phyloP scores from a whole-genome alignment of 2,113 vertebrate species.

The Apus apus region DNA sequence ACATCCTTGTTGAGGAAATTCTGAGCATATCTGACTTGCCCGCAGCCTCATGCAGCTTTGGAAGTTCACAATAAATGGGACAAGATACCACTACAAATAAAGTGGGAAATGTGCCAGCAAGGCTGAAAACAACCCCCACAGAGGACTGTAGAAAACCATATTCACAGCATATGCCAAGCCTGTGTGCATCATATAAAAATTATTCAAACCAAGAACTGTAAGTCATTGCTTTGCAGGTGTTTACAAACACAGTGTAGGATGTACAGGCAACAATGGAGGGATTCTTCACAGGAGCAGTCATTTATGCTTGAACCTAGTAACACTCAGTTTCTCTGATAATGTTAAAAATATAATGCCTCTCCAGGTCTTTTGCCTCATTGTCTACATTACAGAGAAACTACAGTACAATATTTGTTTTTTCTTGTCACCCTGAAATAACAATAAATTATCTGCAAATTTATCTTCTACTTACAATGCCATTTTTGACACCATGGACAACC shows the following conservation, averaged over 20 bases:
- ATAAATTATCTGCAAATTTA: neutral
- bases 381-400: neutral
- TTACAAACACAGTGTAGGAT: neutral
- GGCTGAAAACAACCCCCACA: neutral
- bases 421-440: neutral
- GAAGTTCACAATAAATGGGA: neutral
- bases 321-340: neutral
- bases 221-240: neutral
- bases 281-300: neutral
- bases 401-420: neutral
- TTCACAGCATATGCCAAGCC: neutral
- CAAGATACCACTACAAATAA: neutral
- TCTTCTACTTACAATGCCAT: neutral
- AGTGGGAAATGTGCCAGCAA: rapidly evolving
- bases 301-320: neutral
- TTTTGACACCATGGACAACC: neutral
- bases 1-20: neutral
- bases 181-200: neutral
- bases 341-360: neutral
- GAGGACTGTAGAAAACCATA: neutral
- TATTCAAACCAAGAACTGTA: neutral
- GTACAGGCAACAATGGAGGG: too few species aligned
- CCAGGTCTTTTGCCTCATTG: neutral
- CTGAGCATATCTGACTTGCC: neutral
- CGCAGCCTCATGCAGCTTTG: neutral